Evolutionary conservation across 1,140 invertebrate genomes (phyloP).

Genomic region (Drosophila micromelanica): DNA sequence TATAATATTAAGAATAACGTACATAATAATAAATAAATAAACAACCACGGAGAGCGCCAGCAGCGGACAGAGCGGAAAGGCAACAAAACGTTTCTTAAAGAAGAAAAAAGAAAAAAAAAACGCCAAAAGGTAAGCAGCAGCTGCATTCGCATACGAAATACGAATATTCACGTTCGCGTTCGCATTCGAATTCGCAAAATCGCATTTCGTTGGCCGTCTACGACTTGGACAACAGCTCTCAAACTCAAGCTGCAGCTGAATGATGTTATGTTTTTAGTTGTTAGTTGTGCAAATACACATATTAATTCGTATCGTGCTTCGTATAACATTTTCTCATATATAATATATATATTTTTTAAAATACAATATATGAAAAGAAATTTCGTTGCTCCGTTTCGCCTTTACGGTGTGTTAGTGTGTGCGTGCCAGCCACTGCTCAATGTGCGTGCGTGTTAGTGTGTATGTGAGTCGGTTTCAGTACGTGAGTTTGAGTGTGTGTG

Average conservation of each 20-base stretch:
- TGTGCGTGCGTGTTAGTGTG: conserved; percentile 25
- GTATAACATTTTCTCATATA: conserved; percentile 21
- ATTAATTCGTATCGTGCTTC: conserved; percentile 30
- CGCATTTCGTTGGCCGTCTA: conserved; percentile 43
- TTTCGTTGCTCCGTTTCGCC: conserved; percentile 66
- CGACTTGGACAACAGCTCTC: conserved; percentile 28
- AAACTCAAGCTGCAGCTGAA: conserved; percentile 38
- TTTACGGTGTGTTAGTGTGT: conserved; percentile 33
- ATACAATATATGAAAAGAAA: conserved; percentile 70
- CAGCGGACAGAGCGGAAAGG: conserved; percentile 2
- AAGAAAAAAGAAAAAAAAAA: conserved; percentile 9
- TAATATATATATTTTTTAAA: conserved; percentile 31
- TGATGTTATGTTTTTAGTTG: conserved; percentile 48
- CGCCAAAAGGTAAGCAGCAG: conserved; percentile 43
- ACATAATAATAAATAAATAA: conserved; percentile 34
- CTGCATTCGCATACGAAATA: conserved; percentile 42
- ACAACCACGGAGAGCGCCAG: conserved; percentile 15
- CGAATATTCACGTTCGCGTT: conserved; percentile 58
- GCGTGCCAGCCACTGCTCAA: conserved; percentile 18
- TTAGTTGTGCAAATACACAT: conserved; percentile 38
- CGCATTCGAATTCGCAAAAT: conserved; percentile 38
- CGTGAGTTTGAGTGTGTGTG: conserved; percentile 17
- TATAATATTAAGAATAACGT: conserved; percentile 35
- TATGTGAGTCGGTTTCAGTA: conserved; percentile 31
- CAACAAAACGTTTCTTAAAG: conserved; percentile 25